Base-by-base conservation (phyloP, 2,113 vertebrate genomes). In the Nansenia antarctica region DNA sequence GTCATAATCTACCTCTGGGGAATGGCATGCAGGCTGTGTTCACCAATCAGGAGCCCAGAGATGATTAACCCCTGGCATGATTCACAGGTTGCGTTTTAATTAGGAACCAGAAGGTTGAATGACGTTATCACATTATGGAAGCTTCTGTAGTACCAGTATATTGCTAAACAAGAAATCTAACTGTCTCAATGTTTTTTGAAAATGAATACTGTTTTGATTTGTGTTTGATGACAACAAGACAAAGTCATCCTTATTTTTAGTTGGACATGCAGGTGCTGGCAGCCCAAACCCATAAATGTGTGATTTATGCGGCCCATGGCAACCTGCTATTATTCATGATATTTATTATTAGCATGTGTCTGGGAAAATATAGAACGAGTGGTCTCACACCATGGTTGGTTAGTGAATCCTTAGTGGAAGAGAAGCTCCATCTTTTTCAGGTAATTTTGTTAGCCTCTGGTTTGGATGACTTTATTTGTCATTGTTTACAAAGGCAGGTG, bases 331-430 rank as follows among this genome's bases (percentile, higher is more conserved):
- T 76, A 67, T 59, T 72, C 76, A 74, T 63, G 34, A 61, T 66
- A 26, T 66, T 76, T 69, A 80, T 81, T 74, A 77, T 69, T 67
- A 74, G 72, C 71, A 61, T 55, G 57, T 62, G 66, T 77, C 65
- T 52, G 35, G 57, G 65, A 77, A 77, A 70, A 54, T 15, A 62
- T 27, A 73, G 35, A 64, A 58, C 8, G 52, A 54, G 66, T 42
- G 58, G 31, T 59, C 53, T 72, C 67, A 61, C 30, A 47, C 39
- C 18, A 58, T 22, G 34, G 26, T 63, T 55, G 59, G 22, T 72
- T 62, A 55, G 29, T 29, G 52, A 49, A 70, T 74, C 69, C 72
- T 69, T 47, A 65, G 29, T 27, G 32, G 54, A 62, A 69, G 55
- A 54, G 20, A 31, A 59, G 30, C 20, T 11, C 11, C 30, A 5